Conservation (phyloP, 2,113 vertebrate genomes). For the Lontra canadensis region DNA sequence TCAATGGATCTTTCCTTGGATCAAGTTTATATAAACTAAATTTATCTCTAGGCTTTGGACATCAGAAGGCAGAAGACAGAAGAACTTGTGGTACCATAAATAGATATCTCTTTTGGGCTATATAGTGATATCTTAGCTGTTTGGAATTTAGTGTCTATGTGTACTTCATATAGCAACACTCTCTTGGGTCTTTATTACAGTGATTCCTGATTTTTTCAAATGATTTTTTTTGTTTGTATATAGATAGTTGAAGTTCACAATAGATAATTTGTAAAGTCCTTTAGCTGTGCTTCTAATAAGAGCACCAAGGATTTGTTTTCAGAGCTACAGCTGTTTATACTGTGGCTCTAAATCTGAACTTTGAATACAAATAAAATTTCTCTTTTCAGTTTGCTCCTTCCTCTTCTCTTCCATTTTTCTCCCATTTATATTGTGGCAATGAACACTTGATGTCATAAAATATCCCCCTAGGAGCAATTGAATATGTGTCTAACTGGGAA, state of each 20-base stretch:
- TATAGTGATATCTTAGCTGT: neutral
- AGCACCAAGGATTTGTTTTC: neutral
- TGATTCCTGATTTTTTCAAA: neutral
- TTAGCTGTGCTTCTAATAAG: neutral
- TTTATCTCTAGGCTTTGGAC: neutral
- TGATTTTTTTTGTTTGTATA: neutral
- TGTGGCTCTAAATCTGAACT: neutral
- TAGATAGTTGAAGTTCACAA: neutral
- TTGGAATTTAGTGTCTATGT: neutral
- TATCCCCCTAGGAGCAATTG: conserved; percentile 65
- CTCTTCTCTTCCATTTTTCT: neutral
- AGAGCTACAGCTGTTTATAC: neutral
- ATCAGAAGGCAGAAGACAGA: neutral
- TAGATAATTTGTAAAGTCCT: neutral
- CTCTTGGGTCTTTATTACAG: neutral
- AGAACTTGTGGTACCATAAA: neutral
- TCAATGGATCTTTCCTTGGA: neutral
- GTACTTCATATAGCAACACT: neutral
- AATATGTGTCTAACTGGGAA: conserved; percentile 42
- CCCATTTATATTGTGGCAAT: conserved; percentile 39
- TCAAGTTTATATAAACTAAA: neutral
- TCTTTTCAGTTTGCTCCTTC: conserved; percentile 4
- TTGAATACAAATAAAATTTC: conserved; percentile 7
- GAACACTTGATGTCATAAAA: conserved; percentile 58
- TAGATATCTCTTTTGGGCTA: neutral